Base-by-base conservation (phyloP, 2,113 vertebrate species). In the Asarcornis scutulata region DNA sequence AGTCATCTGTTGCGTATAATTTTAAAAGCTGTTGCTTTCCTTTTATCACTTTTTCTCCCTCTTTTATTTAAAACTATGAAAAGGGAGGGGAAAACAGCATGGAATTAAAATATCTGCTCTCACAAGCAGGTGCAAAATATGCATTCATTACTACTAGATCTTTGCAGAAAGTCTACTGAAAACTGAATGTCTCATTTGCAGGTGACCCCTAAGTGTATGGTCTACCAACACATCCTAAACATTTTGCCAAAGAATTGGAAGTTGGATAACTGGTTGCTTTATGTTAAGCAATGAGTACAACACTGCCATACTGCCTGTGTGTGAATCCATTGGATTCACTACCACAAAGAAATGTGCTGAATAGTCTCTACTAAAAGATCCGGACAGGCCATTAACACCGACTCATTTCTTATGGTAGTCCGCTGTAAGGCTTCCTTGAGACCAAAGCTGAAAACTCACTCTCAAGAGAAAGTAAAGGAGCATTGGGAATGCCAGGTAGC, bases 281-380 rank as follows among this genome's bases (percentile, higher is more conserved):
- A 94, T 95, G 97, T 94, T 95, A 96, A 95, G 69, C 79, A 89
- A 85, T 13, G 83, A 52, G 60, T 69, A 88, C 80, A 66, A 40
- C 34, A 78, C 40, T 86, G 71, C 34, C 76, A 78, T 4, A 50
- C 64, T 94, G 86, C 82, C 83, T 94, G n/a, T 76, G 12, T 40
- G 13, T 86, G 53, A 78, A 84, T 71, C 60, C 79, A 78, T 17
- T 6, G 1, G 31, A 88, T 85, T 79, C 68, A 89, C 63, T 64
- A 55, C 22, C 20, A 7, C 26, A 38, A 96, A 90, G 75, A 79
- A 53, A 94, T 40, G 26, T 53, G 42, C 42, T 74, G 95, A 53
- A 95, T 20, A 83, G 44, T 31, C 36, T 82, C 67, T 87, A 17
- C 64, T 88, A 44, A 83, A 95, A 76, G 73, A 83, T 71, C 48